These are phyloP conservation scores for Patagioenas fasciata DNA, from an alignment of 2,113 vertebrate genomes.

Conservation along the genomic window DNA sequence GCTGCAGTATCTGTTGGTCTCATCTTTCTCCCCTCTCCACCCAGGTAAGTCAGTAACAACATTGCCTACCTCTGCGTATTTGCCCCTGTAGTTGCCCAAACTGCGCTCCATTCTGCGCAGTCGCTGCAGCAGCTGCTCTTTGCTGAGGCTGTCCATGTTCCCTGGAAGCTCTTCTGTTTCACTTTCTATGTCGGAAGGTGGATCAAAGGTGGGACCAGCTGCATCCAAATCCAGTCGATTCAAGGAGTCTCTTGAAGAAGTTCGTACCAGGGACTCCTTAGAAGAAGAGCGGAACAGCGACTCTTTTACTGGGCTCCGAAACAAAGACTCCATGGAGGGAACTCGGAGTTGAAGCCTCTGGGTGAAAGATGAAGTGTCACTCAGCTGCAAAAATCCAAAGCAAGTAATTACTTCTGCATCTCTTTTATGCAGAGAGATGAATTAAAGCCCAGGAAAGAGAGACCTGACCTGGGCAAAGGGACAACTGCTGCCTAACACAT, in stretches of 20 bases:
- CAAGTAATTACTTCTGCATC: not conserved
- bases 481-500: not conserved
- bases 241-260: slow-evolving; percentile 89
- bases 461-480: not conserved
- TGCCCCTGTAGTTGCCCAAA: slow-evolving; percentile 86
- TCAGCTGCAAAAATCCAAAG: slow-evolving; percentile 71
- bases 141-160: slow-evolving; percentile 79
- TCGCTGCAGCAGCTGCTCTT: slow-evolving; percentile 86
- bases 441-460: not conserved
- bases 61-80: slow-evolving; percentile 87
- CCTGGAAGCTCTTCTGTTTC: slow-evolving; percentile 86
- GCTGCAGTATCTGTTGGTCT: too few species aligned
- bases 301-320: slow-evolving; percentile 86
- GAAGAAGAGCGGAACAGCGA: slow-evolving; percentile 86
- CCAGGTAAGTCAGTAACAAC: not conserved
- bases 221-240: slow-evolving; percentile 81
- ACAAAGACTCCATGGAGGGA: slow-evolving; percentile 91
- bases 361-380: slow-evolving; percentile 84
- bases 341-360: slow-evolving; percentile 92
- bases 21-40: not conserved
- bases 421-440: not conserved
- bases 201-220: slow-evolving; percentile 77
- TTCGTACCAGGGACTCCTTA: slow-evolving; percentile 87
- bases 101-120: slow-evolving; percentile 85
- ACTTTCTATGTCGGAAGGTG: slow-evolving; percentile 91